phyloP scores from a whole-genome alignment of 2,888 invertebrate species.

The Thymelicus lineola region DNA sequence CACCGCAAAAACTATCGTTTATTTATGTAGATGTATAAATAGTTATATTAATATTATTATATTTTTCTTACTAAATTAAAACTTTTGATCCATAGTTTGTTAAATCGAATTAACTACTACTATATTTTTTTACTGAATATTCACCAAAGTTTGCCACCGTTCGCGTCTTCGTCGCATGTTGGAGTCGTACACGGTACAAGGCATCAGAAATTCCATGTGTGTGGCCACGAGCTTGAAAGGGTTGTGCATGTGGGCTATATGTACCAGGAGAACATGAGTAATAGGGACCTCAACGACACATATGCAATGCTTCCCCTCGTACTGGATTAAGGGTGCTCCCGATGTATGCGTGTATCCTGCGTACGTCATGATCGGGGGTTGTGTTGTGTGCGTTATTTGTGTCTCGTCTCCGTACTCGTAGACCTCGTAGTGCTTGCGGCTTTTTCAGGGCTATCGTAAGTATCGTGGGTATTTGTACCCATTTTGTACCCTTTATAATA shows the following conservation, averaged over 20 bases:
- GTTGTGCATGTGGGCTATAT: slow-evolving; percentile 83
- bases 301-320: slow-evolving; percentile 56
- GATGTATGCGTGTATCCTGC: slow-evolving; percentile 41
- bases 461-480: too few relatives aligned
- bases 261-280: slow-evolving; percentile 71
- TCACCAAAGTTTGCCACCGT: too few relatives aligned
- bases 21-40: too few relatives aligned
- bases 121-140: too few relatives aligned
- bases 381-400: slow-evolving; percentile 19
- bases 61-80: too few relatives aligned
- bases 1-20: too few relatives aligned
- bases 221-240: slow-evolving; percentile 72
- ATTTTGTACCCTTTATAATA: too few relatives aligned
- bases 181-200: not conserved
- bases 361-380: slow-evolving; percentile 18
- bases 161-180: too few relatives aligned
- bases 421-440: not conserved
- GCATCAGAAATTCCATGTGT: slow-evolving; percentile 45
- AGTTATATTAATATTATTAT: too few relatives aligned
- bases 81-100: too few relatives aligned
- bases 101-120: too few relatives aligned
- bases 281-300: slow-evolving; percentile 64
- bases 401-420: not conserved
- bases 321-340: slow-evolving; percentile 45
- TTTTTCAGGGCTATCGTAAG: not conserved